Conservation (phyloP, 2,113 vertebrate species). For the Speoplatyrhinus poulsoni region DNA sequence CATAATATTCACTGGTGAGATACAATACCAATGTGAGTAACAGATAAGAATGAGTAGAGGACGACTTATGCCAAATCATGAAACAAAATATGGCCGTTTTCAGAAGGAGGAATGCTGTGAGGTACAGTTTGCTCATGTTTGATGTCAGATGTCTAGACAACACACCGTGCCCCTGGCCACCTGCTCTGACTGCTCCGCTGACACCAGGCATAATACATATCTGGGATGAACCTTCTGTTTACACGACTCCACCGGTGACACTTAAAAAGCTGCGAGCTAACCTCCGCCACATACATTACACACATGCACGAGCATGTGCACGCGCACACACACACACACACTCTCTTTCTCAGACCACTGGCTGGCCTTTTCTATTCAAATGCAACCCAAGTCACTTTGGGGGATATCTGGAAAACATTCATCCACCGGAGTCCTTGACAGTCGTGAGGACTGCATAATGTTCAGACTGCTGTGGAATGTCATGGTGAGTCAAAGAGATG, state of each 20-base stretch:
- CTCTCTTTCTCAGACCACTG: not conserved
- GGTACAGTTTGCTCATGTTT: constrained; percentile 45
- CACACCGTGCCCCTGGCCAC: constrained; percentile 59
- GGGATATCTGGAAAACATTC: constrained; percentile 68
- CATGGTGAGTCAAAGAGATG: constrained; percentile 67
- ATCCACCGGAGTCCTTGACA: constrained; percentile 64
- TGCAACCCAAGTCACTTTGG: constrained; percentile 34
- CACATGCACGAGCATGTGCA: no score
- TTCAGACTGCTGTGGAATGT: constrained; percentile 70
- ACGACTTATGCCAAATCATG: not conserved
- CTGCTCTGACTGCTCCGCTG: constrained; percentile 67
- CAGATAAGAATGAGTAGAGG: not conserved
- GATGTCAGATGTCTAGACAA: constrained; percentile 60
- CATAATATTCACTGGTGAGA: not conserved
- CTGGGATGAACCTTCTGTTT: constrained; percentile 59
- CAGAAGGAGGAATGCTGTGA: constrained; percentile 53
- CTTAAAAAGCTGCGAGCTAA: constrained; percentile 37
- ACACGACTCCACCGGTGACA: constrained; percentile 51
- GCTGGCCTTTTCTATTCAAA: constrained; percentile 35
- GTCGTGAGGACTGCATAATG: constrained; percentile 60
- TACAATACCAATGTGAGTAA: not conserved
- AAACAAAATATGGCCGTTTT: constrained; percentile 48
- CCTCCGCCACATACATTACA: constrained; percentile 16
- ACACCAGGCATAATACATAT: constrained; percentile 52
- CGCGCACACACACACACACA: not conserved